Evolutionary conservation across 2,113 vertebrate species (phyloP).

Genomic region (Hypanus sabinus): DNA sequence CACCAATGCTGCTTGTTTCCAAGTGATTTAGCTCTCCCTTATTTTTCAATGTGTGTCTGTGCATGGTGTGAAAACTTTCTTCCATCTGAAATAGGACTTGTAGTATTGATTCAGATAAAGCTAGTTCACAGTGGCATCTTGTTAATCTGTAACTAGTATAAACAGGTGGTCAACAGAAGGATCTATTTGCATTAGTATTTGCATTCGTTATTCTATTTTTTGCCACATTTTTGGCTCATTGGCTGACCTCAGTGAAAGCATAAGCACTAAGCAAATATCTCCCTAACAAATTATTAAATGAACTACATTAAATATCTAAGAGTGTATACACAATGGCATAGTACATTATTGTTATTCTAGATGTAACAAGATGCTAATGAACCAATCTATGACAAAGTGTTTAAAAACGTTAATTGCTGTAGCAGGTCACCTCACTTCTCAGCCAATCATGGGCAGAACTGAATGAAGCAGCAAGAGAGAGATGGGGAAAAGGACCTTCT

Average conservation of each 20-base stretch:
- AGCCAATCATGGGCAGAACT: neutral
- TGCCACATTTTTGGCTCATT: neutral
- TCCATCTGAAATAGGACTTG: neutral
- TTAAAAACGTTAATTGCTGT: neutral
- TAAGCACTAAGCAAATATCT: neutral
- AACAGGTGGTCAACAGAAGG: neutral
- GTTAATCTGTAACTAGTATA: neutral
- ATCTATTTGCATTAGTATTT: neutral
- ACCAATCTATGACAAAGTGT: neutral
- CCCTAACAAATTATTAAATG: neutral
- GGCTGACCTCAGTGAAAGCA: neutral
- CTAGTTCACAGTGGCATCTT: neutral
- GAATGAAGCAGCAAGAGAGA: neutral
- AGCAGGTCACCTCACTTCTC: neutral
- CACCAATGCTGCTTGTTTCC: neutral
- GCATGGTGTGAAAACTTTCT: neutral
- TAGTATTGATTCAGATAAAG: neutral
- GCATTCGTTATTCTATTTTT: neutral
- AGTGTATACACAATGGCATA: neutral
- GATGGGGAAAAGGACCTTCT: too few relatives aligned
- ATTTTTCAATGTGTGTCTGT: neutral
- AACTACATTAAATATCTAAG: neutral
- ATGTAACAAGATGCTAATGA: neutral
- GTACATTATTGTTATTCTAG: neutral
- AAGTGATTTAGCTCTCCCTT: neutral